These are phyloP conservation scores for Ophion ventricosus DNA, from an alignment of 2,888 invertebrate genomes.

Conservation along the genomic window DNA sequence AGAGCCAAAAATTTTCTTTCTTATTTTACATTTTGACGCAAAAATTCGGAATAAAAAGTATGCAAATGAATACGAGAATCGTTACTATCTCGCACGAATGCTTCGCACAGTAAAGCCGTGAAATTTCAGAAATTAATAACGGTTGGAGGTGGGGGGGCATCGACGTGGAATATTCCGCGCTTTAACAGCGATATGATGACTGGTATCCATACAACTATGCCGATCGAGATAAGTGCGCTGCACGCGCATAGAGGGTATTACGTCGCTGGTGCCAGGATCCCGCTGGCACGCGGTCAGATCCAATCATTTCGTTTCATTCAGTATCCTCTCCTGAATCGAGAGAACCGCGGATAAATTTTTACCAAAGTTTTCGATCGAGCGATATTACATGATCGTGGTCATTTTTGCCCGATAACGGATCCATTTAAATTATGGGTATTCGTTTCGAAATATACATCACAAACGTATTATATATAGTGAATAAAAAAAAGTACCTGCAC, in stretches of 20 bases:
- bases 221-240: slow-evolving; percentile 11
- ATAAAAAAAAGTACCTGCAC: not conserved
- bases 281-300: slow-evolving; percentile 42
- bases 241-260: slow-evolving; percentile 36
- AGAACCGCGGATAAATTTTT: slow-evolving; percentile 24
- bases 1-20: not conserved
- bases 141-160: not conserved
- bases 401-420: slow-evolving; percentile 13
- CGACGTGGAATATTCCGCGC: not conserved
- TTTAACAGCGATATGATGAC: not conserved
- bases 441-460: not conserved
- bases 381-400: slow-evolving; percentile 31
- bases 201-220: slow-evolving; percentile 10
- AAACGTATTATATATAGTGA: not conserved
- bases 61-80: not conserved
- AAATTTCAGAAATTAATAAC: not conserved
- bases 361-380: slow-evolving; percentile 19
- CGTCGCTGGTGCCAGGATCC: slow-evolving; percentile 19
- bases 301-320: slow-evolving; percentile 34
- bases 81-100: not conserved
- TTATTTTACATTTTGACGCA: not conserved
- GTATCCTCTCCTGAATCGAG: not conserved
- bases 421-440: slow-evolving; percentile 6
- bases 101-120: not conserved
- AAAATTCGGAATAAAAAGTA: not conserved